phyloP scores from a whole-genome alignment of 2,797 vertebrate species.

The Karalla daura region DNA sequence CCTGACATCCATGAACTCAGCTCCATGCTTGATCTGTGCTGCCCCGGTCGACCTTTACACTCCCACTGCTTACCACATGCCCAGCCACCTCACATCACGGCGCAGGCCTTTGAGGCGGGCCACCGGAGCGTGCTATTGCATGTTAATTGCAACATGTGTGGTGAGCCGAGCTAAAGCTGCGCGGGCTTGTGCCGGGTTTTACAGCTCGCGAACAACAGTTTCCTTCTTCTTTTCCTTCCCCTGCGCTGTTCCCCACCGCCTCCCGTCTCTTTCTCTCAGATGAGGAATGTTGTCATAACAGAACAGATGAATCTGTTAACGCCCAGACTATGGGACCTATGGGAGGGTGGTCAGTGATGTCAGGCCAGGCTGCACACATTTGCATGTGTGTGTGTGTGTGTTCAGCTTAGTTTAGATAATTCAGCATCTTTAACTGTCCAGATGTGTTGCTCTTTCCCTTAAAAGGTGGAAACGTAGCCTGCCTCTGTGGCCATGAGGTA shows the following conservation, averaged over 20 bases:
- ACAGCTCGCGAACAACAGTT: conserved; percentile 68
- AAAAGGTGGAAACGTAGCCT: no score
- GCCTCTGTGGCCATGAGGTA: not conserved
- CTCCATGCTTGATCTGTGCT: conserved; percentile 55
- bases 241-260: not conserved
- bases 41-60: conserved; percentile 61
- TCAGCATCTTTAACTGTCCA: conserved; percentile 8
- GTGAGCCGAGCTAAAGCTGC: conserved; percentile 60
- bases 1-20: conserved; percentile 59
- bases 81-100: conserved; percentile 68
- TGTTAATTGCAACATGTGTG: conserved; percentile 77
- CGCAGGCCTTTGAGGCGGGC: conserved; percentile 69
- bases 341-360: conserved; percentile 72
- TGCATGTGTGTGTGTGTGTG: conserved; percentile 25
- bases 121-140: conserved; percentile 62
- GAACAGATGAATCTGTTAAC: conserved; percentile 68
- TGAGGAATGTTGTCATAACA: conserved; percentile 72
- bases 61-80: conserved; percentile 62
- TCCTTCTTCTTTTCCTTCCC: conserved; percentile 35
- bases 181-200: conserved; percentile 67
- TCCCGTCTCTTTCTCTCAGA: conserved; percentile 25
- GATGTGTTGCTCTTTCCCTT: not conserved
- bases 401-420: conserved; percentile 28
- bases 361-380: conserved; percentile 48
- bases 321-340: conserved; percentile 64